phyloP scores from a whole-genome alignment of 2,888 invertebrate genomes.

The Sphecodes monilicornis region DNA sequence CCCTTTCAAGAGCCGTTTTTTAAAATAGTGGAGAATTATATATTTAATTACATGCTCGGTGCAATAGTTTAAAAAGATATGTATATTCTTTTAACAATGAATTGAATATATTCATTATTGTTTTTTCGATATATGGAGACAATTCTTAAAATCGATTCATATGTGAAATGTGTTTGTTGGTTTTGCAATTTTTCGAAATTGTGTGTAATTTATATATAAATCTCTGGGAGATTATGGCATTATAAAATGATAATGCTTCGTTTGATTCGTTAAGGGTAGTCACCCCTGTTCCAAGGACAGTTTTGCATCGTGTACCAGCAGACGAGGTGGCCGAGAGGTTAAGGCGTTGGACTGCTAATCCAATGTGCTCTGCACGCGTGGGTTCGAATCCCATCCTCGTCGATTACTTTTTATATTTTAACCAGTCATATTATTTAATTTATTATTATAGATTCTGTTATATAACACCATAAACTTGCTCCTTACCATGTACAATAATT shows the following conservation, averaged over 20 bases:
- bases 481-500: neutral
- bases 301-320: conserved; percentile 32
- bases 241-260: neutral
- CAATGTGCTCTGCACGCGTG: conserved; percentile 85
- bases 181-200: neutral
- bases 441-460: neutral
- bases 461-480: neutral
- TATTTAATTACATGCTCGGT: neutral
- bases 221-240: neutral
- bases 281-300: conserved; percentile 49
- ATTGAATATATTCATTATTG: neutral
- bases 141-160: neutral
- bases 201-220: neutral
- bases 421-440: neutral
- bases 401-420: conserved; percentile 70
- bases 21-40: neutral
- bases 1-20: no score
- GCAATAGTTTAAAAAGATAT: neutral
- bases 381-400: conserved; percentile 85
- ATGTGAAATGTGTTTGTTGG: neutral
- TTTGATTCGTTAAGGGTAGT: conserved; percentile 15
- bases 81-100: neutral
- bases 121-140: neutral
- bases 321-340: conserved; percentile 85
- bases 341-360: conserved; percentile 85